These are phyloP conservation scores for Mesaphorura yosii DNA, from an alignment of 1,140 invertebrate species.

Conservation along the genomic window DNA sequence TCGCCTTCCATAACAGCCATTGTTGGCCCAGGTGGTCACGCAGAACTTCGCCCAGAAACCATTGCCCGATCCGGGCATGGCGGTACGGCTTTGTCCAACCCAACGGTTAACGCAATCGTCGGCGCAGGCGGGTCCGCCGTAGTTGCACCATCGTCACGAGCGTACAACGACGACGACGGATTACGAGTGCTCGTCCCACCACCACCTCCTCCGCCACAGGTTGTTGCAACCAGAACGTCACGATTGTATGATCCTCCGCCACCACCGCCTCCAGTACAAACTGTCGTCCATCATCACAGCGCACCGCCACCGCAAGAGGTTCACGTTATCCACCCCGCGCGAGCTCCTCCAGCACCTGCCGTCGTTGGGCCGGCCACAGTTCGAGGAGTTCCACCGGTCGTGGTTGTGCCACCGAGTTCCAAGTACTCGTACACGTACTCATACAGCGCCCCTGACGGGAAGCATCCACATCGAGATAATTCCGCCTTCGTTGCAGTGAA, in stretches of 20 bases:
- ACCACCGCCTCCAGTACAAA: neutral
- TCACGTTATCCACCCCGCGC: neutral
- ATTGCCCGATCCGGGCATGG: slow-evolving; percentile 11
- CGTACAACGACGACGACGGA: slow-evolving; percentile 11
- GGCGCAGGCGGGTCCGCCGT: slow-evolving; percentile 21
- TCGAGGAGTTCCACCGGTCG: slow-evolving; percentile 11
- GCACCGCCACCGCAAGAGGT: neutral
- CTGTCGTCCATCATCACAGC: slow-evolving; percentile 1
- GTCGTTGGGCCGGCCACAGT: neutral
- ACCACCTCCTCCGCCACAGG: neutral
- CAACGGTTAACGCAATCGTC: slow-evolving; percentile 16
- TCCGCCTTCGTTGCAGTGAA: slow-evolving; percentile 22
- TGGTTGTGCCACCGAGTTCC: slow-evolving; percentile 23
- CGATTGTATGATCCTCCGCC: too few relatives aligned
- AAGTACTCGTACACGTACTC: slow-evolving; percentile 25
- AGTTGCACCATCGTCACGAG: slow-evolving; percentile 18
- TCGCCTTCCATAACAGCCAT: slow-evolving; percentile 23
- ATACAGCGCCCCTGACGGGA: slow-evolving; percentile 26
- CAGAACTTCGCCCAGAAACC: slow-evolving; percentile 24
- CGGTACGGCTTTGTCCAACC: slow-evolving; percentile 24
- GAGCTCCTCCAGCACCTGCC: neutral
- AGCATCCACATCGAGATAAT: slow-evolving; percentile 24
- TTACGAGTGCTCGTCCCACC: neutral
- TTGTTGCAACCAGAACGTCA: too few relatives aligned
- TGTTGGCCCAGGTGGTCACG: slow-evolving; percentile 25